Conservation (phyloP, 2,888 invertebrate species). For the Drosophila kambysellisi region DNA sequence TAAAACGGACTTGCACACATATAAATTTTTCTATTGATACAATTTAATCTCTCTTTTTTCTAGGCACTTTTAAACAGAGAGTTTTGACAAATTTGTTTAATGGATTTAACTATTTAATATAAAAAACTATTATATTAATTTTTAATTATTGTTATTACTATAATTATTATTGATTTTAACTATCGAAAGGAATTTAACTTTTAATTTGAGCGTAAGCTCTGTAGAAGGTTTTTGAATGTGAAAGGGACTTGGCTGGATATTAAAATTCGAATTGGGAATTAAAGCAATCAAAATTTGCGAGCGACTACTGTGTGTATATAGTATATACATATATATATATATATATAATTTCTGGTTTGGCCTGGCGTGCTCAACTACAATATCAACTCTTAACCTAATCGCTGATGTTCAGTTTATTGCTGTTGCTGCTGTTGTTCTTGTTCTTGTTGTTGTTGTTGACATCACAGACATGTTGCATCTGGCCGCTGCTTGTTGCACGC, state of each 20-base stretch:
- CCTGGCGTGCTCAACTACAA: conserved; percentile 14
- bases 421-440: conserved; percentile 23
- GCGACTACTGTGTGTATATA: conserved; percentile 4
- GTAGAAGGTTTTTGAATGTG: not conserved
- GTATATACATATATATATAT: conserved; percentile 5
- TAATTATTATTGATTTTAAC: not conserved
- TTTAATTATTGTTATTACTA: not conserved
- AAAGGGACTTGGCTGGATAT: not conserved
- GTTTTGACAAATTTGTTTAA: not conserved
- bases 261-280: not conserved
- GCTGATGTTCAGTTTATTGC: conserved; percentile 14
- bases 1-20: not conserved
- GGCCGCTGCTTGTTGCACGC: conserved; percentile 38
- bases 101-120: not conserved
- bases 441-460: conserved; percentile 41
- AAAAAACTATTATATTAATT: not conserved
- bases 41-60: not conserved
- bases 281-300: conserved; percentile 12
- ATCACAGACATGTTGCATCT: conserved; percentile 68
- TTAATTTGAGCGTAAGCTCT: not conserved
- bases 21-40: not conserved
- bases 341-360: conserved; percentile 6
- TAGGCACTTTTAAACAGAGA: not conserved
- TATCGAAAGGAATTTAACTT: not conserved
- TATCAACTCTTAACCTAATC: conserved; percentile 15